Evolutionary conservation across 2,888 invertebrate species (phyloP), one percentile per base, ranked within the genome.

Genomic region (Trachelus iudaicus): DNA sequence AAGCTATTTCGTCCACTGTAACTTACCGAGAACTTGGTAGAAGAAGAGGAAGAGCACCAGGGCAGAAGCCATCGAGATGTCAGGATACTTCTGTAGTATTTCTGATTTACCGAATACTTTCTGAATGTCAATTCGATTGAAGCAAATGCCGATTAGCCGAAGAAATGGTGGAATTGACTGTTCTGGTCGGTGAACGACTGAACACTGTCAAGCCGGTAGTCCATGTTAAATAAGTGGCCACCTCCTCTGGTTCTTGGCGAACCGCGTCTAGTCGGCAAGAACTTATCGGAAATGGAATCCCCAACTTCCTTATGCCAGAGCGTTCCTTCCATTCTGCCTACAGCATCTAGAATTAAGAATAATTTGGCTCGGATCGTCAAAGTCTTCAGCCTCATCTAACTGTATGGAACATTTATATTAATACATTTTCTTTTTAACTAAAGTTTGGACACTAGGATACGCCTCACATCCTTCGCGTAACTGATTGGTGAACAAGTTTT

Each of bases 221-320:
- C 87, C 85, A 87, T 86, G 86, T 88, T 88, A 88, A 88, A 88
- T 88, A 87, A 85, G 83, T 82, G 73, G 82, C 78, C 82, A 78
- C 83, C 75, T 78, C 80, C 75, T 77, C 79, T 78, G 73, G 73
- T 78, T 77, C 76, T 76, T 75, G 69, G 75, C 78, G 73, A 71
- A 76, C 75, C 81, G 78, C 73, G 73, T 30, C 23, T 69, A 30
- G 13, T 76, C 76, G 23, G 4, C 34, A 13, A 35, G 11, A 69
- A 9, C 30, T 31, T 15, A 33, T 73, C 71, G 71, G 71, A 71
- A 71, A 33, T 33, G 71, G 31, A 3, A 71, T 71, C 71, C 71
- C 71, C 31, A 13, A 33, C 15, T 31, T 23, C 11, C 12, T 56
- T 23, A 56, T 56, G 23, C 40, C 40, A 23, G 1, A 56, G 40